Base-by-base conservation (phyloP, 2,113 vertebrate genomes). In the Tenebrosternarchus preto region DNA sequence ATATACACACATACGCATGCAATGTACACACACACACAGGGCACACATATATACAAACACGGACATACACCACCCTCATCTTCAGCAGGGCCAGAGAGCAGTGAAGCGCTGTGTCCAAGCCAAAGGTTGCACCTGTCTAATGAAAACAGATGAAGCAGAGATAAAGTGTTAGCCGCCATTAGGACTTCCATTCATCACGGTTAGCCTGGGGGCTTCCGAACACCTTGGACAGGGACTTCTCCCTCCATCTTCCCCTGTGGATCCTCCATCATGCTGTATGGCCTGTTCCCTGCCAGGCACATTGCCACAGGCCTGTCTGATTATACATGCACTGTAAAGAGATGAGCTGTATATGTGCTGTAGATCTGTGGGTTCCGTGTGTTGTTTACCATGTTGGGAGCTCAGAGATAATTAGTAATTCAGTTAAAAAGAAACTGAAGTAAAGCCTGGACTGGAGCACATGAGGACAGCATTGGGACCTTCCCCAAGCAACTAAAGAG, bases 61-160 rank as follows among this genome's bases (percentile, higher is more conserved):
- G 85, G 79, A n/a, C 79, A 78, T 68, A 81, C 75, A 80, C 85
- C 86, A 85, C 84, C 86, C 85, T 80, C 76, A 86, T 82, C 84
- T 86, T 87, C 87, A 73, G 86, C 83, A 73, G 88, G n/a, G 91
- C 90, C 88, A 85, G 85, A 89, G 90, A 91, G 91, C 89, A 88
- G 86, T 88, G 82, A 89, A 91, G 91, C 90, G 88, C 91, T 92
- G 91, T 71, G 80, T 82, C 84, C 89, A 88, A 91, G 89, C 90
- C 91, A 92, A 92, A 93, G 91, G 91, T 91, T 91, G 90, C 85
- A 84, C 87, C 91, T 87, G 88, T 88, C 91, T 94, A 94, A 94
- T 94, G 93, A 93, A 93, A 94, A 93, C 92, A 93, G 92, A 94
- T 93, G 92, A 93, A 93, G 92, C 93, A 93, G 92, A 93, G 92